These are phyloP conservation scores for Phortica okadai DNA, from an alignment of 2,888 invertebrate species.

Conservation along the genomic window DNA sequence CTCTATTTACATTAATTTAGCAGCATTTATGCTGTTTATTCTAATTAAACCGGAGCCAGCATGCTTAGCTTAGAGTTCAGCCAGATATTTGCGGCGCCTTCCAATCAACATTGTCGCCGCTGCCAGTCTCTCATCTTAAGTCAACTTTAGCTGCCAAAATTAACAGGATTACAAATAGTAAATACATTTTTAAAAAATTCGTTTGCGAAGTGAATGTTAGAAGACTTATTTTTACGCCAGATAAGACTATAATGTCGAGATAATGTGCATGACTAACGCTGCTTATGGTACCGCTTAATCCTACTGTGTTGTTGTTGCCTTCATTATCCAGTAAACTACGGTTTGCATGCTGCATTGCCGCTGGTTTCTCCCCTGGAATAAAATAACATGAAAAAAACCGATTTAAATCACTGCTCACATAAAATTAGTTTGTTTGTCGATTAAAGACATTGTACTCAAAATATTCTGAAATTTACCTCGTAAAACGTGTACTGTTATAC, in stretches of 20 bases:
- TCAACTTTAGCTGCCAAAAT: background rate
- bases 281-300: constrained; percentile 50
- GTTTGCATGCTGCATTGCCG: constrained; percentile 76
- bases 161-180: background rate
- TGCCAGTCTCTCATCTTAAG: background rate
- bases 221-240: background rate
- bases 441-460: background rate
- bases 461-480: constrained; percentile 77
- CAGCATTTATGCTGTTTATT: background rate
- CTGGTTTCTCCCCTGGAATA: constrained; percentile 74
- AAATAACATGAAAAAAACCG: constrained; percentile 24
- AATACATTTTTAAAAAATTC: constrained; percentile 2
- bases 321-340: constrained; percentile 73
- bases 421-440: no score
- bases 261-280: constrained; percentile 11
- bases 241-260: background rate
- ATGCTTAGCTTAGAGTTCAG: background rate
- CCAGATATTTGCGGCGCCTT: background rate
- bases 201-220: background rate
- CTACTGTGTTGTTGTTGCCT: constrained; percentile 58
- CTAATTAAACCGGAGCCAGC: background rate
- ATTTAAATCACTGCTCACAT: background rate
- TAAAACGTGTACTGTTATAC: constrained; percentile 85
- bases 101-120: background rate
- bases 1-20: background rate